Evolutionary conservation across 2,888 invertebrate genomes (phyloP).

Genomic region (Ommatoiulus sabulosus): DNA sequence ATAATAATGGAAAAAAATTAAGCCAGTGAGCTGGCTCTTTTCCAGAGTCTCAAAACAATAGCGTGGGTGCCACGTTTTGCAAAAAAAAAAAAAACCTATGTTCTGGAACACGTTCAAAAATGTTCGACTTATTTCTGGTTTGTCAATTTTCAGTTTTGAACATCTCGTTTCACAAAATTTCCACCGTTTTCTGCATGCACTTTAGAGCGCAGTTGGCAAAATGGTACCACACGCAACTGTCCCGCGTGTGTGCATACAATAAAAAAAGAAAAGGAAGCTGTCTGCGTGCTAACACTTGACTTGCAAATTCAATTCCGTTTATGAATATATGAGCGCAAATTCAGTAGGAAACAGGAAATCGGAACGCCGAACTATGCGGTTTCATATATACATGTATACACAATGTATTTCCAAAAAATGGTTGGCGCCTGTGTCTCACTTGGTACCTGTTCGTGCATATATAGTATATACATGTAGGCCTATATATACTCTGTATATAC

Average conservation of each 20-base stretch:
- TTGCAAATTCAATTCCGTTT: not conserved
- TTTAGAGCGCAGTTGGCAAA: not conserved
- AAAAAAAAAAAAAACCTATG: too few species aligned
- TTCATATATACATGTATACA: not conserved
- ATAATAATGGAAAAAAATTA: constrained; percentile 38
- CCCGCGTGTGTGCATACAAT: not conserved
- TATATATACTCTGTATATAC: too few species aligned
- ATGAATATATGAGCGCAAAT: not conserved
- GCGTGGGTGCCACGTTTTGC: not conserved
- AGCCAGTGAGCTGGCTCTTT: not conserved
- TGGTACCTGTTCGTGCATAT: too few species aligned
- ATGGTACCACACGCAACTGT: not conserved
- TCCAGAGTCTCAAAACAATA: not conserved
- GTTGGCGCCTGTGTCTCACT: too few species aligned
- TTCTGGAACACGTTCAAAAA: not conserved
- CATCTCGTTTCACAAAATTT: not conserved
- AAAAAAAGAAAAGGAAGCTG: constrained; percentile 1
- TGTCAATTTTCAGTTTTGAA: too few species aligned
- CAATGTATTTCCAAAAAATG: too few species aligned
- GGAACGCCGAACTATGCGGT: not conserved
- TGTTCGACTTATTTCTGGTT: not conserved
- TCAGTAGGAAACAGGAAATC: not conserved
- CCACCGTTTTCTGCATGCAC: not conserved
- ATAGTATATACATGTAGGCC: too few species aligned
- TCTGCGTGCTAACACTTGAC: not conserved